phyloP scores from a whole-genome alignment of 2,113 vertebrate genomes.

The Pardalotus punctatus region DNA sequence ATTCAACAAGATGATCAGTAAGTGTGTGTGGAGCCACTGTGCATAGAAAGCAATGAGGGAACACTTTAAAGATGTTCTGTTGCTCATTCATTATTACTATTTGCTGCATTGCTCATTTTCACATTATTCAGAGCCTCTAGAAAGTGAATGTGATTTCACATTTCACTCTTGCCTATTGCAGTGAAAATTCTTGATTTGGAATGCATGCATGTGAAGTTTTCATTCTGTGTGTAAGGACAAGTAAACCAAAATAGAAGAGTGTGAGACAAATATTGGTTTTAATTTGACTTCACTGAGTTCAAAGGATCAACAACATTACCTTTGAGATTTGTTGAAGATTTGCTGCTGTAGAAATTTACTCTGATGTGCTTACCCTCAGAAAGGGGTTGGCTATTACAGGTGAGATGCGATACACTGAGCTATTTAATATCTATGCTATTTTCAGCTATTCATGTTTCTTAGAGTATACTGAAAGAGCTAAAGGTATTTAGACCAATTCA shows the following conservation, averaged over 20 bases:
- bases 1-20: background rate
- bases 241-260: background rate
- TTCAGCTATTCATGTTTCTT: background rate
- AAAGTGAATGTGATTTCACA: background rate
- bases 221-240: background rate
- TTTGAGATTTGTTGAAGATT: background rate
- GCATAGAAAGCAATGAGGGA: background rate
- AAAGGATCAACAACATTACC: background rate
- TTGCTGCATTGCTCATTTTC: background rate
- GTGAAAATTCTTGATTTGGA: background rate
- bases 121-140: background rate
- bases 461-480: background rate
- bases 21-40: background rate
- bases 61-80: background rate
- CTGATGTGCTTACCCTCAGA: background rate
- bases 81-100: background rate
- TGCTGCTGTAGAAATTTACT: background rate
- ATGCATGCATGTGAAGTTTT: background rate
- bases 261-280: background rate
- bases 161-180: background rate
- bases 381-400: background rate
- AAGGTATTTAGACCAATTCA: background rate
- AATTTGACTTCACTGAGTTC: background rate
- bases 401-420: background rate
- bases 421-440: background rate